Evolutionary conservation across 2,113 vertebrate genomes (phyloP), one percentile per base, ranked within the genome.

Genomic region (Ceyx melanurus): DNA sequence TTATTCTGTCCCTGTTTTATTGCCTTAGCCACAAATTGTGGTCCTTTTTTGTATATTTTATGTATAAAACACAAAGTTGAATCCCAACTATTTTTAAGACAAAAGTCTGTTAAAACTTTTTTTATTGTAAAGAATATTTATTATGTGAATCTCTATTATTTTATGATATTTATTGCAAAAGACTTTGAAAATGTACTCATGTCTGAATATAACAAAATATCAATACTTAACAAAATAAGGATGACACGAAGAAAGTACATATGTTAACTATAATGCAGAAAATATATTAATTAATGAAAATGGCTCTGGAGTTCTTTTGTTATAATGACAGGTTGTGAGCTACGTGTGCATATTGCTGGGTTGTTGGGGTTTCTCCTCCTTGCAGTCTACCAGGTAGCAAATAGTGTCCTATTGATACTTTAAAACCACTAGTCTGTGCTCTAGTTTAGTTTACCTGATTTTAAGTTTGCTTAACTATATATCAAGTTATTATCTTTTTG

Each of bases 151-250:
- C 98, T 99, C 98, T 99, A 99, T 99, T 99, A 99, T 99, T 99
- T 99, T 99, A 99, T 99, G 99, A 98, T 99, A 99, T 99, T 99
- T 99, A 99, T 99, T 99, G 98, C 98, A 98, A 99, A 99, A 98
- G 98, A 99, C 98, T 98, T 94, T 15, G 35, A 97, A 98, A 99
- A 98, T 99, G 98, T 99, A 99, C 98, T 99, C 98, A 97, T 99
- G 98, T 99, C 98, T 98, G 98, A 99, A 98, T 99, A 99, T 99
- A 99, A 99, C 99, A 99, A 99, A 99, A 98, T 99, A 99, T 98
- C 99, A 99, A 98, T 99, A 99, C 99, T 98, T 99, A 99, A 98
- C 97, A 97, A 98, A 98, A 97, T 98, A 99, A 99, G 98, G 98
- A 97, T 98, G 98, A 98, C 97, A 98, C 98, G 79, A 98, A 98